Evolutionary conservation across 2,888 invertebrate genomes (phyloP), one percentile per base, ranked within the genome.

Genomic region (Rotaria macrura): DNA sequence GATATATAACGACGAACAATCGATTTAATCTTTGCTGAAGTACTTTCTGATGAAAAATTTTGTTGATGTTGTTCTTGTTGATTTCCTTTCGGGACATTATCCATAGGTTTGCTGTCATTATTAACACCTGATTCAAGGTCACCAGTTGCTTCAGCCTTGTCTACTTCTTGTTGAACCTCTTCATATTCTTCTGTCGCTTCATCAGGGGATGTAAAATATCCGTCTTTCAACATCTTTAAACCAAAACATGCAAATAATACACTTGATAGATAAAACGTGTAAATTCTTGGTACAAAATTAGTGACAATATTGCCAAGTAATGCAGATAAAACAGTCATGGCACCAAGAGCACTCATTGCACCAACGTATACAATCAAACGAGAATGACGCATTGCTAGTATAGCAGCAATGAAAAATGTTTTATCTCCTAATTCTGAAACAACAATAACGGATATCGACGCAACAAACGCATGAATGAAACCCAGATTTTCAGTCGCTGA

Each of bases 361-460:
- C 97, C 98, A 84, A 93, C 91, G 91, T 98, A 97, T 43, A 99
- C 96, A 85, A 95, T 94, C 34, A 95, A 90, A 88, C 97, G 92
- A 34, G 98, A 94, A 92, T 99, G 96, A 89, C 96, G 94, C 97
- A 99, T 98, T 4, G 99, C 97, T 97, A 99, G 96, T 87, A 99
- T 97, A 88, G 97, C 97, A 52, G 98, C 97, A 89, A 99, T 99
- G 92, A 99, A 99, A 92, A 99, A 99, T 20, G 98, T 99, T 92
- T 98, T 99, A 92, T 99, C 98, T 25, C 97, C 98, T 87, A 99
- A 92, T 92, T 99, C 99, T 0, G 97, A 97, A 84, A 99, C 96
- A 87, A 99, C 93, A 89, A 99, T 98, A 88, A 99, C 96, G 84
- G 96, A 96, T 87, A 98, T 93, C 0, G 97, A 95, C 57, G 97